Evolutionary conservation across 2,888 invertebrate species (phyloP).

Genomic region (Melanophora roralis): DNA sequence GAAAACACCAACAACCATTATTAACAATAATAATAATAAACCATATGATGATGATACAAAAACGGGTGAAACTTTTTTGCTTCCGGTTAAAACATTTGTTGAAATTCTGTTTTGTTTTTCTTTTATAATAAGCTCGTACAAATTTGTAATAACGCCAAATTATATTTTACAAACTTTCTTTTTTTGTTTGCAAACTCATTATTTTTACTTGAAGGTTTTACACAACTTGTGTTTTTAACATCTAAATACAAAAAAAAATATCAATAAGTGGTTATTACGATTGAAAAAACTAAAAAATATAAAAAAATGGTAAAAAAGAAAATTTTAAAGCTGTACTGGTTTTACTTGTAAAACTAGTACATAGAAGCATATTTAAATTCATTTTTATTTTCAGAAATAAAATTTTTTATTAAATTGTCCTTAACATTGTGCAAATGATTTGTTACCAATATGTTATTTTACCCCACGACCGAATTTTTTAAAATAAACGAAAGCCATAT

Average conservation of each 20-base stretch:
- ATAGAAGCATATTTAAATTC: no score
- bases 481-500: no score
- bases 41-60: background rate
- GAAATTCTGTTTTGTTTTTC: background rate
- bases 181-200: background rate
- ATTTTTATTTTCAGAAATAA: no score
- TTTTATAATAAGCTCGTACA: background rate
- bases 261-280: background rate
- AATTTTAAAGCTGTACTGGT: no score
- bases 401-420: no score
- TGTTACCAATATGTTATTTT: no score
- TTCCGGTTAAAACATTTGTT: slow-evolving; percentile 25
- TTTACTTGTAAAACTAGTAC: no score
- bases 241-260: background rate
- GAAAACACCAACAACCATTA: no score
- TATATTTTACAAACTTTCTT: background rate
- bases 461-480: no score
- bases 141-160: background rate
- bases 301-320: background rate
- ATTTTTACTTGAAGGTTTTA: background rate
- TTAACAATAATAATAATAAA: no score
- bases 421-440: no score
- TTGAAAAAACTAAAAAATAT: background rate
- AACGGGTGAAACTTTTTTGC: slow-evolving; percentile 8
- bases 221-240: slow-evolving; percentile 12